Evolutionary conservation across 2,113 vertebrate species (phyloP), one percentile per base, ranked within the genome.

Genomic region (Peromyscus californicus): DNA sequence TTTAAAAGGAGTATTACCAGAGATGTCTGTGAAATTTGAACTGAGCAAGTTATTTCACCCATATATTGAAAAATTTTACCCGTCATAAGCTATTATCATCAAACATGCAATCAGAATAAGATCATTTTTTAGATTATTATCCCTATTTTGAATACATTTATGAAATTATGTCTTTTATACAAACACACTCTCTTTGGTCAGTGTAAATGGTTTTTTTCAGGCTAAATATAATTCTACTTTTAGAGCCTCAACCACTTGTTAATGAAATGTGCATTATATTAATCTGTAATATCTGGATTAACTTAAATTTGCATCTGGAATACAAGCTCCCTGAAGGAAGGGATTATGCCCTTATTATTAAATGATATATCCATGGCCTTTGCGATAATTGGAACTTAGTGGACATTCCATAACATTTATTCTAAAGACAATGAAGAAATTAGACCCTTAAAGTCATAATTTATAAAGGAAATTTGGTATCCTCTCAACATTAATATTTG

Each of bases 391-490:
- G 21, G 7, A 24, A 96, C 24, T 82, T 2, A 79, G 5, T 69
- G 84, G 70, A 54, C 16, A 74, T 17, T 39, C 16, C 48, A 82
- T 54, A 86, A 93, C 9, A 93, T 86, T 65, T 89, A 36, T 42
- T 72, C 39, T 78, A 91, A 10, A 96, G 4, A 72, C 29, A 96
- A 89, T 93, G 48, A 94, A 59, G 19, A 12, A 89, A 39, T 74
- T 9, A 63, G 48, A 21, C 36, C 0, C 76, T 42, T 76, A 39
- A 63, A 42, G 61, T 85, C 1, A 95, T 91, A 65, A 85, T 91
- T 90, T 89, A 91, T 63, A 85, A n/a, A 70, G 82, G n/a, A 95
- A 93, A 94, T 79, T 3, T 96, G 33, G 31, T 74, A 22, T 96
- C 51, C 21, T 85, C 0, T 93, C 54, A 59, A 3, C 12, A 59